Base-by-base conservation (phyloP, 2,888 invertebrate genomes). In the Eilema caniola region DNA sequence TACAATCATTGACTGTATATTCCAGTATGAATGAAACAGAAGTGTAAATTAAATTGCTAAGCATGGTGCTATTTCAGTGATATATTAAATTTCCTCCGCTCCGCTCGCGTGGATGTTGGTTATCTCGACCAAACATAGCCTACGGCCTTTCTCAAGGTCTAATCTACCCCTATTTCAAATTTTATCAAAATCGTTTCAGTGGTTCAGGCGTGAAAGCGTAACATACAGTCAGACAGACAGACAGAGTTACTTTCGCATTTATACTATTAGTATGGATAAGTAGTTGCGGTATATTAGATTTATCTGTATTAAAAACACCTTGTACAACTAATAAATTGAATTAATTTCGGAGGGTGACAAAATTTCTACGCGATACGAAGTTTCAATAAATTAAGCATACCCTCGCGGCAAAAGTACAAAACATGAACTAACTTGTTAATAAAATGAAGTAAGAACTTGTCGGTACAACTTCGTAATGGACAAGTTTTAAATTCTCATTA, bases 391-490 rank as follows among this genome's bases (percentile, higher is more conserved):
- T 74, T 71, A 60, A 67, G 71, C 47, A 61, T 72, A 63, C 66
- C 68, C 62, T 10, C 56, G 28, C 62, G 28, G 61, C 59, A 63
- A 70, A 72, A 68, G 70, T 76, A 81, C 75, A 74, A 80, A 77
- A 79, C 66, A 63, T 67, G 67, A 71, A 73, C 60, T 62, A 83
- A 84, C 80, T 86, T 84, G 83, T 80, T 82, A 83, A 81, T 83
- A 78, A 85, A 85, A 86, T 79, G 66, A 75, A 82, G 73, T 72
- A 69, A 57, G 70, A 74, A 80, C 74, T 82, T 77, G 67, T 68
- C 69, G 25, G 78, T 76, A 82, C 78, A 83, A 84, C 77, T 83
- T 72, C 71, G 62, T 85, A 88, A 87, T 86, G 85, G 81, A 83
- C 77, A 85, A 88, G 86, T 88, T 88, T 53, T 75, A 70, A 77